Percentiles rank a stretch among this genome's conserved stretches.
phyloP scores from a whole-genome alignment of 1,140 invertebrate species.

The Hyles vespertilio region DNA sequence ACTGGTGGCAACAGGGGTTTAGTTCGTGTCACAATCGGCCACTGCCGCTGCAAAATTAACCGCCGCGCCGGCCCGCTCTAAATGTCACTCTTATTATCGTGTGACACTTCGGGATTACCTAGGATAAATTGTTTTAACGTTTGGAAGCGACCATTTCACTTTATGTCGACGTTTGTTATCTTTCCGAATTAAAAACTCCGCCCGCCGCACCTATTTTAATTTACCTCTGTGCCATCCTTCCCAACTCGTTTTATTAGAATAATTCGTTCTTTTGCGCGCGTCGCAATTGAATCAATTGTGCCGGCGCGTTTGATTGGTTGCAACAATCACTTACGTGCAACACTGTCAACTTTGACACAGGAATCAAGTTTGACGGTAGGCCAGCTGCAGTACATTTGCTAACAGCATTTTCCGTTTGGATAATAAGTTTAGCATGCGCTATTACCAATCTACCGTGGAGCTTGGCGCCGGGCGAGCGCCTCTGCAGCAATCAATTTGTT shows the following conservation, averaged over 20 bases:
- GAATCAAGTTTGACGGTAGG: conserved; percentile 62
- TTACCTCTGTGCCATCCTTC: conserved; percentile 3
- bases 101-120: conserved; percentile 69
- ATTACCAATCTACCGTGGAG: conserved; percentile 69
- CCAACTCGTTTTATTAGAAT: conserved; percentile 39
- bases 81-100: conserved; percentile 74
- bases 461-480: conserved; percentile 46
- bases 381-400: conserved; percentile 52
- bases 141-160: conserved; percentile 57
- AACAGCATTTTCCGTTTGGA: conserved; percentile 70
- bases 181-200: conserved; percentile 55
- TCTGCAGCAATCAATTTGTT: conserved; percentile 69
- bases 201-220: conserved; percentile 31
- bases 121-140: conserved; percentile 73
- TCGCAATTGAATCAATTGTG: conserved; percentile 37
- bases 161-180: conserved; percentile 59
- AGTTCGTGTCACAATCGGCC: conserved; percentile 67
- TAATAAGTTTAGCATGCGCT: conserved; percentile 73
- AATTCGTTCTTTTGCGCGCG: conserved; percentile 35
- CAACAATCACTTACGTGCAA: conserved; percentile 63
- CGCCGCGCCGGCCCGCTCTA: conserved; percentile 53
- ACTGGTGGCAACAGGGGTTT: conserved; percentile 66
- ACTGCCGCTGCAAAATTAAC: conserved; percentile 65
- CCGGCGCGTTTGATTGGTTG: conserved; percentile 59
- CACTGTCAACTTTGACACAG: conserved; percentile 59